Evolutionary conservation across 1,140 invertebrate genomes (phyloP), one percentile per base, ranked within the genome.

Genomic region (Teleopsis dalmanni): DNA sequence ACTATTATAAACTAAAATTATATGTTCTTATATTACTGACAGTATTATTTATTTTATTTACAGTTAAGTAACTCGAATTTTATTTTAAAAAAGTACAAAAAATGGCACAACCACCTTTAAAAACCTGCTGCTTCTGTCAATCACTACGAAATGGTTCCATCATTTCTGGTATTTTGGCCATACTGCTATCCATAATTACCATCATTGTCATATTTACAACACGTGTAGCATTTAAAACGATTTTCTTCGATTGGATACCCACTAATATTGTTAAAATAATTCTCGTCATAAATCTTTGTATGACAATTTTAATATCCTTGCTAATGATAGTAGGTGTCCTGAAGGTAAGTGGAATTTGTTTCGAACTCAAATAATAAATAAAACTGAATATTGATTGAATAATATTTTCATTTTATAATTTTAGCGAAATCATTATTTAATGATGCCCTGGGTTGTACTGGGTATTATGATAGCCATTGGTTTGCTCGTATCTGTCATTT

Each of bases 391-490:
- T 27, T 22, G 38, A 25, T 29, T 10, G 14, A 31, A n/a, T 10
- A 19, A 9, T 14, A 40, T 22, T 37, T 21, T 25, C 21, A 27
- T 49, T 42, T 60, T 58, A 50, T 36, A 52, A 50, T 75, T 77
- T 6, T 70, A 89, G 86, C 76, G 80, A 61, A 85, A 86, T 56
- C 84, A 82, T 50, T 86, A 81, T 68, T 68, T 87, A 52, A 87
- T 89, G 85, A 72, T 88, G 18, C 87, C 87, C 23, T 90, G 84
- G 84, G 83, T 90, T 13, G 77, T 86, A 21, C 70, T 88, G 19
- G 85, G 84, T 0, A 78, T 88, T 26, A 84, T 88, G 75, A 72
- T 88, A 25, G 81, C 81, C 1, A 75, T 88, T 47, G 83, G 81
- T 6, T 60, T 88, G 35, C 65, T 87, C 18, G 80, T 88, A 47